phyloP scores from a whole-genome alignment of 2,797 vertebrate species.

The Paguma larvata region DNA sequence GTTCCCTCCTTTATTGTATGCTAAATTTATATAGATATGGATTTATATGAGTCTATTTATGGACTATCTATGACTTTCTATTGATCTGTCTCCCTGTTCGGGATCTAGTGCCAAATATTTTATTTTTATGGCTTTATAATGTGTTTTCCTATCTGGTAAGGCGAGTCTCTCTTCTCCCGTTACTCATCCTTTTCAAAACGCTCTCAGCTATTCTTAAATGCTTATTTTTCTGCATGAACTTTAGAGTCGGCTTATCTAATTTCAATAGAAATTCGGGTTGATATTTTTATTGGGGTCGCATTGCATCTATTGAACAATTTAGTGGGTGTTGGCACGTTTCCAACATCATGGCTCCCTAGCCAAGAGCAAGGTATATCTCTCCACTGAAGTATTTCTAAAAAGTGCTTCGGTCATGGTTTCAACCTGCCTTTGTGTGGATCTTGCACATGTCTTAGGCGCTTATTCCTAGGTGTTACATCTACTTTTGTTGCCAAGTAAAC shows the following conservation, averaged over 20 bases:
- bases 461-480: slow-evolving; percentile 45
- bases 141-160: slow-evolving; percentile 10
- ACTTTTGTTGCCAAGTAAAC: slow-evolving; percentile 53
- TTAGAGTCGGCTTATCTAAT: slow-evolving; percentile 57
- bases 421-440: not conserved
- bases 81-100: slow-evolving; percentile 38
- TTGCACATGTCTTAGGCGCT: not conserved
- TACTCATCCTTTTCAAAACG: slow-evolving; percentile 55
- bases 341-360: not conserved
- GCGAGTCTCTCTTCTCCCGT: not conserved
- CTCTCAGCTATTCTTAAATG: slow-evolving; percentile 44
- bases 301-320: slow-evolving; percentile 37
- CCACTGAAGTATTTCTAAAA: slow-evolving; percentile 27
- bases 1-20: slow-evolving; percentile 4
- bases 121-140: slow-evolving; percentile 44
- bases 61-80: not conserved
- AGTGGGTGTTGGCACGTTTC: not conserved
- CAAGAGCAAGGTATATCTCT: not conserved
- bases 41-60: slow-evolving; percentile 6
- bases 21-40: not conserved
- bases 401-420: not conserved
- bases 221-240: slow-evolving; percentile 62
- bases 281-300: slow-evolving; percentile 39
- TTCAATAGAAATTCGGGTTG: slow-evolving; percentile 47
- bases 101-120: slow-evolving; percentile 47